Percentiles rank a stretch among this genome's conserved stretches.
Evolutionary conservation across 2,113 vertebrate species (phyloP).

Genomic region (Odobenus rosmarus): DNA sequence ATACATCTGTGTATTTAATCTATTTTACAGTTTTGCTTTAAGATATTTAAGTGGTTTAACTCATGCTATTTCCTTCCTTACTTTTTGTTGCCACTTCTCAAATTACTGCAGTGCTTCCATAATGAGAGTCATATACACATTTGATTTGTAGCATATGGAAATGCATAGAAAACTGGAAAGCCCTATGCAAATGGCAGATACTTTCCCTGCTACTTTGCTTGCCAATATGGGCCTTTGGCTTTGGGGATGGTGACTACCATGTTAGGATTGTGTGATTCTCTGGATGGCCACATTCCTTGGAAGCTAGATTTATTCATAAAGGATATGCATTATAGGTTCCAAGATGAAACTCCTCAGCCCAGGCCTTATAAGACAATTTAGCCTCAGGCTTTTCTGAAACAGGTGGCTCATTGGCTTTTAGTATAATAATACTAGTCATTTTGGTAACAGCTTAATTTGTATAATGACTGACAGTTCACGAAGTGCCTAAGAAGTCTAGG

Average conservation of each 20-base stretch:
- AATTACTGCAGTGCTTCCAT: background rate
- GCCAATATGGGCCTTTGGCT: background rate
- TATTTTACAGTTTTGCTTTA: background rate
- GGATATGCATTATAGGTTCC: background rate
- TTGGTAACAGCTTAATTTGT: background rate
- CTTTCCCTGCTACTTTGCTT: background rate
- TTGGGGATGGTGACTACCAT: background rate
- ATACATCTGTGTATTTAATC: background rate
- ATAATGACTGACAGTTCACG: background rate
- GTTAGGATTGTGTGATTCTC: background rate
- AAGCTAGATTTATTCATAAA: constrained; percentile 8
- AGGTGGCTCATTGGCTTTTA: background rate
- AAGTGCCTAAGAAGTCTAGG: background rate
- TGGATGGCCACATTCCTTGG: background rate
- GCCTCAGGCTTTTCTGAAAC: constrained; percentile 19
- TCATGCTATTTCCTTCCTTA: background rate
- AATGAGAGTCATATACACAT: background rate
- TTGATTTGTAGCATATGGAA: background rate
- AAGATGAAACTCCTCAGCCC: background rate
- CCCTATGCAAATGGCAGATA: background rate
- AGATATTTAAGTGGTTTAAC: background rate
- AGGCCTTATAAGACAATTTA: background rate
- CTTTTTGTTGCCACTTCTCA: constrained; percentile 7
- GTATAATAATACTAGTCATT: background rate
- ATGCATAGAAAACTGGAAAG: background rate